Conservation (phyloP, 2,113 vertebrate genomes). For the Petromus typicus region DNA sequence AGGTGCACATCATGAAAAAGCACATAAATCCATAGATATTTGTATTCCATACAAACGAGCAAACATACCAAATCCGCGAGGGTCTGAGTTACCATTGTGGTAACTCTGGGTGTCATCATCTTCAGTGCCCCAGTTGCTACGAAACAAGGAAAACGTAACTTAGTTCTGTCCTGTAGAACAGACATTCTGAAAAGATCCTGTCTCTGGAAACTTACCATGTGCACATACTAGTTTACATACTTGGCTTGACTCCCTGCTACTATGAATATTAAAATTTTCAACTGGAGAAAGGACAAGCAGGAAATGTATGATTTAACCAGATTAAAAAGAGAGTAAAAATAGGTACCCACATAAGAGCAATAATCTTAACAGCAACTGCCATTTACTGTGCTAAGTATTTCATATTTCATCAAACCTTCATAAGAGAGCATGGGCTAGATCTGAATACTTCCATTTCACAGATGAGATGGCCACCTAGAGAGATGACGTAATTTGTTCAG, state of each 20-base stretch:
- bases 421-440: not conserved
- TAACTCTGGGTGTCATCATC: conserved; percentile 93
- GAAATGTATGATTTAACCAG: conserved; percentile 10
- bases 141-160: conserved; percentile 55
- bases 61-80: conserved; percentile 95
- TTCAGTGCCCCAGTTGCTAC: conserved; percentile 98
- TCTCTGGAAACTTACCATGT: not conserved
- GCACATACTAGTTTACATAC: not conserved
- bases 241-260: not conserved
- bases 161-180: conserved; percentile 22
- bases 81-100: conserved; percentile 98
- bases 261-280: not conserved
- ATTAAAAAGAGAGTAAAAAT: not conserved
- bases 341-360: not conserved
- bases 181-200: conserved; percentile 1
- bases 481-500: not conserved
- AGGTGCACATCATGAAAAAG: not conserved
- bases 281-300: not conserved
- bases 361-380: not conserved
- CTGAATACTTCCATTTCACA: not conserved
- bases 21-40: not conserved
- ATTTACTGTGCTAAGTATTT: not conserved
- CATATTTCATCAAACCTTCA: not conserved
- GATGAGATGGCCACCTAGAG: not conserved
- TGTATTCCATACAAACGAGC: not conserved